Conservation (phyloP, 2,888 invertebrate species). For the Choreutis nemorana region DNA sequence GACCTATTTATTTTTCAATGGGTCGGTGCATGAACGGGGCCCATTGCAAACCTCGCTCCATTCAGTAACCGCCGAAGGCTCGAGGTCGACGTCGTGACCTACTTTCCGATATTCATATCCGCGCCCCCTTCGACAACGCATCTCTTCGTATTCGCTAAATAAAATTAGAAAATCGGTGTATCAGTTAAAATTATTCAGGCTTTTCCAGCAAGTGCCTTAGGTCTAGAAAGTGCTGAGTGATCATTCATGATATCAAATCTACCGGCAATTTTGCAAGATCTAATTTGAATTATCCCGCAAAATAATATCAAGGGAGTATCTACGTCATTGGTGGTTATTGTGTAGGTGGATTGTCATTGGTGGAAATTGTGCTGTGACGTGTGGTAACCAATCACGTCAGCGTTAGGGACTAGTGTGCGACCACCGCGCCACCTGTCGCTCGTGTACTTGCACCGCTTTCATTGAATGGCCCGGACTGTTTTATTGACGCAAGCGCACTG, state of each 20-base stretch:
- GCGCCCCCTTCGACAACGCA: slow-evolving; percentile 6
- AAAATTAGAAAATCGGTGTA: slow-evolving; percentile 1
- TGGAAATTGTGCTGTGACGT: slow-evolving; percentile 14
- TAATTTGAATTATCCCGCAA: slow-evolving; percentile 35
- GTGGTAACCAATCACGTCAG: slow-evolving; percentile 27
- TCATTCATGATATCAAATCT: background rate
- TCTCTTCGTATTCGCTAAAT: slow-evolving; percentile 5
- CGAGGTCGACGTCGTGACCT: slow-evolving; percentile 47
- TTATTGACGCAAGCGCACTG: slow-evolving; percentile 60
- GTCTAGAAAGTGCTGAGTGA: background rate
- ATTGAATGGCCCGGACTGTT: slow-evolving; percentile 59
- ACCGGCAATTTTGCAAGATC: slow-evolving; percentile 17
- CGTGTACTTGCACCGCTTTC: slow-evolving; percentile 42
- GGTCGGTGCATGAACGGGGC: slow-evolving; percentile 56
- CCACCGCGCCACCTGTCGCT: slow-evolving; percentile 56
- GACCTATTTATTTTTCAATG: slow-evolving; percentile 66
- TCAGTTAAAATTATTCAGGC: background rate
- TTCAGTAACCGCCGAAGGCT: slow-evolving; percentile 50
- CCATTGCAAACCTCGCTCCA: slow-evolving; percentile 47
- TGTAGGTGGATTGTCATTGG: slow-evolving; percentile 3
- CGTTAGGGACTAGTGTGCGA: slow-evolving; percentile 30
- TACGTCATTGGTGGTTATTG: slow-evolving; percentile 38
- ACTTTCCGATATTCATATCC: slow-evolving; percentile 26
- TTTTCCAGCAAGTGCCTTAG: background rate
- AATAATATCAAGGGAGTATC: slow-evolving; percentile 16